Percentiles rank a stretch among this genome's conserved stretches.
Evolutionary conservation across 2,797 vertebrate genomes (phyloP).

Genomic region (Alca torda): DNA sequence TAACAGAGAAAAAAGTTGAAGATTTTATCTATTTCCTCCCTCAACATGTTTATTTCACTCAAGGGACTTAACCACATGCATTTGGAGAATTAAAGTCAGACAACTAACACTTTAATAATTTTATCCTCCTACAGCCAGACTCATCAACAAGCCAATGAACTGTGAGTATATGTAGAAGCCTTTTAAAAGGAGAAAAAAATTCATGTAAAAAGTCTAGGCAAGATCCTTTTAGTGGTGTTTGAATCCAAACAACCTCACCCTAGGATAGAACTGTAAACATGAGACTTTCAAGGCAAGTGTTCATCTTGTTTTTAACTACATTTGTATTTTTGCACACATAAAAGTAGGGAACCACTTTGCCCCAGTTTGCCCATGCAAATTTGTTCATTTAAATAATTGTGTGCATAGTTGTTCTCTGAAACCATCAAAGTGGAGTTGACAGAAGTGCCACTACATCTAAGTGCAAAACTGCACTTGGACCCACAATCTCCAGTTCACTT

Average conservation of each 20-base stretch:
- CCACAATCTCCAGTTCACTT: neutral
- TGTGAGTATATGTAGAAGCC: neutral
- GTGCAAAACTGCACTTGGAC: neutral
- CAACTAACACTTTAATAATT: conserved; percentile 26
- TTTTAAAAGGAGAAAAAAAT: neutral
- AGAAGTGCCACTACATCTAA: neutral
- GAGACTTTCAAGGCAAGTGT: neutral
- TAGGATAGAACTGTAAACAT: neutral
- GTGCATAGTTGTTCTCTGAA: neutral
- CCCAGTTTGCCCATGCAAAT: neutral
- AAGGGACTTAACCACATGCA: conserved; percentile 13
- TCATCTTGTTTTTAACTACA: neutral
- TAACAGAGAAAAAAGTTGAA: neutral
- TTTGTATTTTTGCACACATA: neutral
- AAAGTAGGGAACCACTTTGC: neutral
- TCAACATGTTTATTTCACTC: conserved; percentile 21
- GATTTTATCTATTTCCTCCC: conserved; percentile 32
- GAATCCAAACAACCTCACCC: neutral
- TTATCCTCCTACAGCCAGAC: neutral
- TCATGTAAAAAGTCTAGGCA: neutral
- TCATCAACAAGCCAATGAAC: neutral
- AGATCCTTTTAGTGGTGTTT: neutral
- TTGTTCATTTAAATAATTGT: neutral
- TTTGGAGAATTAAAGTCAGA: conserved; percentile 46
- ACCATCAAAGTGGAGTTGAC: neutral